phyloP scores from a whole-genome alignment of 2,797 vertebrate species.

The Sciurus vulgaris region DNA sequence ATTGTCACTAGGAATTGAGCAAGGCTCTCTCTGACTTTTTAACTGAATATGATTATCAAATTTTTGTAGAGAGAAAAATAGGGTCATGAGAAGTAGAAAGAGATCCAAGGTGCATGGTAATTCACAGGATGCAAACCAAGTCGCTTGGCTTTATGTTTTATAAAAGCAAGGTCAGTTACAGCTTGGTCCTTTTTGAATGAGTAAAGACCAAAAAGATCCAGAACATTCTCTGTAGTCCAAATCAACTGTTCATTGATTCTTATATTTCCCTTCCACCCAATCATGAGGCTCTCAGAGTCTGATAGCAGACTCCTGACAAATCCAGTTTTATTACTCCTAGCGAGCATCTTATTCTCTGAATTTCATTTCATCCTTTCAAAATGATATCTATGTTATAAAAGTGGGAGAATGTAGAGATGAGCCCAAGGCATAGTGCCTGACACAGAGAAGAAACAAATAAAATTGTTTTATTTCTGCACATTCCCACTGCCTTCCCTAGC shows the following conservation, averaged over 20 bases:
- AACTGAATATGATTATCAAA: background rate
- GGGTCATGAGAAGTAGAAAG: background rate
- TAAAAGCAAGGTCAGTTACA: background rate
- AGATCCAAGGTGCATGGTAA: background rate
- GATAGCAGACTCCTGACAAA: background rate
- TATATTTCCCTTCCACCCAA: background rate
- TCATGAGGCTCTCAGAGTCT: accelerated
- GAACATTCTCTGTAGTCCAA: background rate
- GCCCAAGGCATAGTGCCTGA: background rate
- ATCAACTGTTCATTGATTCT: background rate
- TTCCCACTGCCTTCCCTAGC: background rate
- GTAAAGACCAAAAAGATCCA: background rate
- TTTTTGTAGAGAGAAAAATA: background rate
- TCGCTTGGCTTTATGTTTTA: background rate
- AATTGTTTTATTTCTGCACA: background rate
- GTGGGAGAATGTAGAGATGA: background rate
- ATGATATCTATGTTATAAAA: background rate
- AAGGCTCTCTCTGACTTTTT: background rate
- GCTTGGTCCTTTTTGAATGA: background rate
- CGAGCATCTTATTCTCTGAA: background rate
- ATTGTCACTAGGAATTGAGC: background rate
- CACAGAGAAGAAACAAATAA: background rate
- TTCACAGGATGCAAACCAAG: background rate
- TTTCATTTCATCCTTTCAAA: background rate
- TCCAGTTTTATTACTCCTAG: background rate